Evolutionary conservation across 2,113 vertebrate species (phyloP).

Genomic region (Butastur rufipennis): DNA sequence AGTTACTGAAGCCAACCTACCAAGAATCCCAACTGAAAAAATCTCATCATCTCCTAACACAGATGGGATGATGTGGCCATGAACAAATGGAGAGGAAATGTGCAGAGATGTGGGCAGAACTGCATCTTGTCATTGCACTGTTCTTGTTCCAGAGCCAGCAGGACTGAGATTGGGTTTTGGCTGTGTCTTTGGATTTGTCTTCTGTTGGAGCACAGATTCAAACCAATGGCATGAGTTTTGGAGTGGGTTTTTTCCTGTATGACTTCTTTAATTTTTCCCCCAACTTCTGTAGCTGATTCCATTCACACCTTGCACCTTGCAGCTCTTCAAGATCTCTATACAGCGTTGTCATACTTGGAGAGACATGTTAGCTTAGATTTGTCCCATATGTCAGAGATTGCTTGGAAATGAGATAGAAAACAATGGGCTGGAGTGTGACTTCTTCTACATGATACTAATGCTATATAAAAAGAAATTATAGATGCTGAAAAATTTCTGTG

Average conservation of each 20-base stretch:
- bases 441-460: background rate
- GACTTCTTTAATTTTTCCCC: background rate
- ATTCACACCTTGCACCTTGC: background rate
- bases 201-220: background rate
- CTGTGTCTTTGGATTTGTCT: background rate
- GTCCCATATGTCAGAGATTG: background rate
- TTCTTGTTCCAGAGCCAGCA: background rate
- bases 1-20: background rate
- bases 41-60: background rate
- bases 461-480: background rate
- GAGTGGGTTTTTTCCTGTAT: background rate
- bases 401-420: background rate
- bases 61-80: background rate
- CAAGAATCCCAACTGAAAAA: background rate
- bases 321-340: background rate
- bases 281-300: background rate
- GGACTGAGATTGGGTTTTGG: background rate
- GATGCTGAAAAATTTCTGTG: background rate
- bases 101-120: background rate
- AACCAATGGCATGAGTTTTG: background rate
- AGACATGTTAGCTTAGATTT: background rate
- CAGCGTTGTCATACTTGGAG: background rate
- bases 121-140: background rate
- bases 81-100: background rate
- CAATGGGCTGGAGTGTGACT: background rate